These are phyloP conservation scores for Heliangelus exortis DNA, from an alignment of 2,797 vertebrate species.

Conservation along the genomic window DNA sequence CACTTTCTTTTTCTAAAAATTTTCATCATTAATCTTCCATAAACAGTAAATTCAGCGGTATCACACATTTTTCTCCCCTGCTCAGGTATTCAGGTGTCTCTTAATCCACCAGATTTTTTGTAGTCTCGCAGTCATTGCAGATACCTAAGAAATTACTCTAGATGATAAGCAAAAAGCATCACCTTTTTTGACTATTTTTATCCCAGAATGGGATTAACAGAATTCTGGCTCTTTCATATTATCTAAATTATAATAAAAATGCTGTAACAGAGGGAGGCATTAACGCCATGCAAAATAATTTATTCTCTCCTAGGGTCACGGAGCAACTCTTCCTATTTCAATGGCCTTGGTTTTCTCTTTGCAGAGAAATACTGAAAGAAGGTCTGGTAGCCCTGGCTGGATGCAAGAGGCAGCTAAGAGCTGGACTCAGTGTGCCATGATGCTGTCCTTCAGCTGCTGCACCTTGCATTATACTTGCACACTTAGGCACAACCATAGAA, in stretches of 20 bases:
- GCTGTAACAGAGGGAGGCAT: background rate
- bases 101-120: background rate
- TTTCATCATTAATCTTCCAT: background rate
- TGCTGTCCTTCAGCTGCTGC: background rate
- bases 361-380: background rate
- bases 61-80: background rate
- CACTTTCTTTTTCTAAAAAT: background rate
- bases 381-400: background rate
- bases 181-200: background rate
- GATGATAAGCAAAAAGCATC: background rate
- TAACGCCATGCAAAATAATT: background rate
- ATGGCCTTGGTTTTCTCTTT: accelerated
- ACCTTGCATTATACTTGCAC: background rate
- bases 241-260: background rate
- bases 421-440: background rate
- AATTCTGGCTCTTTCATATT: background rate
- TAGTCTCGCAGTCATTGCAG: background rate
- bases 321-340: background rate
- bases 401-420: background rate
- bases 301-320: background rate
- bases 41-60: background rate
- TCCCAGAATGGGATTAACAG: accelerated
- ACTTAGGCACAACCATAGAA: accelerated
- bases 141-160: background rate
- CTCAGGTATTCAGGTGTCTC: background rate